phyloP scores from a whole-genome alignment of 1,140 invertebrate genomes.

The Trachymyrmex septentrionalis region DNA sequence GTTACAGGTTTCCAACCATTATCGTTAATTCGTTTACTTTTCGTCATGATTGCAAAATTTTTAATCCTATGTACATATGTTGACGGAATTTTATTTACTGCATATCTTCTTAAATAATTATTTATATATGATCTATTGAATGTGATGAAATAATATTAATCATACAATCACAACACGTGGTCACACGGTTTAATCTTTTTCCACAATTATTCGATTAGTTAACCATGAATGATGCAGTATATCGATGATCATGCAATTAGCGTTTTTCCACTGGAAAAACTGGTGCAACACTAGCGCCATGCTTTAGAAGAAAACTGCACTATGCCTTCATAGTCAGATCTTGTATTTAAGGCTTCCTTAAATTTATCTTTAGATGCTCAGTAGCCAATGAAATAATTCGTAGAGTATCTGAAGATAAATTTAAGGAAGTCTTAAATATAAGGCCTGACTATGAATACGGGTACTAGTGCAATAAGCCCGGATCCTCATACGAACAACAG shows the following conservation, averaged over 20 bases:
- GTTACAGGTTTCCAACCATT: constrained; percentile 87
- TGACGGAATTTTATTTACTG: background rate
- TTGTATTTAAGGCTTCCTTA: too few species aligned
- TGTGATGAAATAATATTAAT: background rate
- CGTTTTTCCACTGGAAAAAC: too few species aligned
- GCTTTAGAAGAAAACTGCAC: too few species aligned
- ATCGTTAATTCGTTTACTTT: constrained; percentile 20
- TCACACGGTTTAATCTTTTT: background rate
- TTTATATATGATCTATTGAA: background rate
- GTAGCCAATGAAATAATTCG: too few species aligned
- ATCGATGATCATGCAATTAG: background rate
- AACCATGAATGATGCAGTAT: background rate
- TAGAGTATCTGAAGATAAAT: too few species aligned
- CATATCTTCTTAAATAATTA: background rate
- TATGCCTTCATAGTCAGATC: too few species aligned
- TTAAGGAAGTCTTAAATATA: too few species aligned
- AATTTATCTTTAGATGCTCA: too few species aligned
- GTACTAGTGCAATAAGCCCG: too few species aligned
- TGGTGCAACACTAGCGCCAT: too few species aligned
- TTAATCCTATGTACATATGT: constrained; percentile 22
- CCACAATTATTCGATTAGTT: background rate
- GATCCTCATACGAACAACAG: too few species aligned
- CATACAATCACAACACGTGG: background rate
- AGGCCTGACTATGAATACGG: too few species aligned
- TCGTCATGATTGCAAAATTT: constrained; percentile 58